These are phyloP conservation scores for Dromiciops gliroides DNA, from an alignment of 2,113 vertebrate species.

Conservation along the genomic window DNA sequence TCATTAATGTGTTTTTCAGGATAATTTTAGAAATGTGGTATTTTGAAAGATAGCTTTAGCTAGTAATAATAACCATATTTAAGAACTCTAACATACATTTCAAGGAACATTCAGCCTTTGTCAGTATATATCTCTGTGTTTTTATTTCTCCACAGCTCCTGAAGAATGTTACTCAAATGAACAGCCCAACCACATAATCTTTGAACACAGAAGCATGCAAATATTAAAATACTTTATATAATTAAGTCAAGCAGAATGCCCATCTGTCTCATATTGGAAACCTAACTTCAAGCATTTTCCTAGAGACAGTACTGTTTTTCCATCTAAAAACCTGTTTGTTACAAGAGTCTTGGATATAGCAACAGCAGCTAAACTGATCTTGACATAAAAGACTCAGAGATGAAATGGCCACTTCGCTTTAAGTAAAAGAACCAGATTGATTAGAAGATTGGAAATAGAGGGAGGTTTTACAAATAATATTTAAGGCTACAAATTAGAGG, in stretches of 20 bases:
- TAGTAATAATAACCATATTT: not conserved
- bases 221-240: not conserved
- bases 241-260: not conserved
- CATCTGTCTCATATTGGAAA: not conserved
- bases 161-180: not conserved
- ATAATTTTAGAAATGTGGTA: not conserved
- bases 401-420: not conserved
- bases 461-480: not conserved
- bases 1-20: not conserved
- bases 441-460: not conserved
- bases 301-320: not conserved
- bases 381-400: not conserved
- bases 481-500: not conserved
- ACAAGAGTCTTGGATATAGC: not conserved
- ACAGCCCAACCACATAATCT: not conserved
- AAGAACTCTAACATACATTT: not conserved
- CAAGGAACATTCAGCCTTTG: not conserved
- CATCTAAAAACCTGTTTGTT: not conserved
- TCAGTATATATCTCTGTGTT: not conserved
- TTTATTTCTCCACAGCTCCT: not conserved
- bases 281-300: not conserved
- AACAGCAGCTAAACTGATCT: not conserved
- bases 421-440: not conserved
- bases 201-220: not conserved
- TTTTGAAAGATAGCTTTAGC: not conserved